These are phyloP conservation scores for Tetrax tetrax DNA, from an alignment of 2,113 vertebrate genomes.

Conservation along the genomic window DNA sequence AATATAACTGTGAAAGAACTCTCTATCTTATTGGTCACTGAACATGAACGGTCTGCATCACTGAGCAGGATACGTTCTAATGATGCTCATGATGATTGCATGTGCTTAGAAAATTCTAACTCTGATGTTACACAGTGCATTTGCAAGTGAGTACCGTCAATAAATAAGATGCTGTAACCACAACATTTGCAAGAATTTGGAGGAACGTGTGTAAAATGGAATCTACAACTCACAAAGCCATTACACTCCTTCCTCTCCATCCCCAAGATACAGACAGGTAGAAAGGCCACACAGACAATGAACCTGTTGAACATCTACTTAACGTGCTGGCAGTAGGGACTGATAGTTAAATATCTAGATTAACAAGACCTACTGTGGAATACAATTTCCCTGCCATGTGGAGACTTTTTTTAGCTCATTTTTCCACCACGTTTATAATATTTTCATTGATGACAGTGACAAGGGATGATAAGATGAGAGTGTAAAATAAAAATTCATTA, in stretches of 20 bases:
- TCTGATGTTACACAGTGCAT: neutral
- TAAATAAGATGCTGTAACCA: neutral
- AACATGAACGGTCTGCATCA: neutral
- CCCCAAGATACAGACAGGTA: neutral
- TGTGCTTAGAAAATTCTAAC: neutral
- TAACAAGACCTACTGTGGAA: neutral
- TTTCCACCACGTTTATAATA: neutral
- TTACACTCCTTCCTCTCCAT: neutral
- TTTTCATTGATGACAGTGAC: neutral
- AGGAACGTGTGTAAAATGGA: neutral
- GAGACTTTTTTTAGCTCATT: neutral
- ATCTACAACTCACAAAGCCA: neutral
- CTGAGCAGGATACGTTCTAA: neutral
- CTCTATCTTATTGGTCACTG: neutral
- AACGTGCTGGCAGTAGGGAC: neutral
- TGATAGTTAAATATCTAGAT: neutral
- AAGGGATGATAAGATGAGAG: neutral
- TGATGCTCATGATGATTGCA: neutral
- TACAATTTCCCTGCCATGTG: neutral
- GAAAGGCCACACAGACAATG: neutral
- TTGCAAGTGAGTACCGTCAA: neutral
- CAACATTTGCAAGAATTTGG: neutral
- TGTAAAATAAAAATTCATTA: neutral
- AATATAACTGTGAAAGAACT: neutral
- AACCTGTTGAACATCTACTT: neutral